phyloP scores from a whole-genome alignment of 2,113 vertebrate genomes.

The Coracopsis vasa region DNA sequence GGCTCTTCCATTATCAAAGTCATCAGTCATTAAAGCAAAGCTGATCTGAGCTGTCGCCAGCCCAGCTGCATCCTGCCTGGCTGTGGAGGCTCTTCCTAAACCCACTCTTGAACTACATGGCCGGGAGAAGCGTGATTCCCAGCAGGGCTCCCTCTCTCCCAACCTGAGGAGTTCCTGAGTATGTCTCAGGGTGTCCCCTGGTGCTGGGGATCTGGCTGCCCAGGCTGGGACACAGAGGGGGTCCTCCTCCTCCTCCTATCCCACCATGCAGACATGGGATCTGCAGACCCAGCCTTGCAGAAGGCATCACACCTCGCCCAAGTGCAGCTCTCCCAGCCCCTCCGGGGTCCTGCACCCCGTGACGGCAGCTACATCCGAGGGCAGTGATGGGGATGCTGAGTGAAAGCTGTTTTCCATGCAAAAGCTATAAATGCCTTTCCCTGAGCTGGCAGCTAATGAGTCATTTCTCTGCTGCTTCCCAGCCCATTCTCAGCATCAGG shows the following conservation, averaged over 20 bases:
- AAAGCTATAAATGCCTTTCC: slow-evolving; percentile 19
- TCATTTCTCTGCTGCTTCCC: slow-evolving; percentile 39
- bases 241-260: not conserved
- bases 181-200: not conserved
- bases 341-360: rapidly evolving
- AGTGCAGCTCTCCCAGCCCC: not conserved
- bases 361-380: rapidly evolving
- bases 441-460: slow-evolving; percentile 47
- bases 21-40: not conserved
- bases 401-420: not conserved
- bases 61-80: not conserved
- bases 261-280: not conserved
- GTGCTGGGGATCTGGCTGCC: not conserved
- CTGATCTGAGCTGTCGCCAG: rapidly evolving
- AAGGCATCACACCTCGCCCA: rapidly evolving
- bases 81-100: not conserved
- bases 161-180: rapidly evolving
- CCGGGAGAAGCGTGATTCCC: rapidly evolving
- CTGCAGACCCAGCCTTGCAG: not conserved
- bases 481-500: not conserved
- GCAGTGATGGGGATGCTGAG: not conserved
- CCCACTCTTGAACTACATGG: rapidly evolving
- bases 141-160: not conserved
- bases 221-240: rapidly evolving
- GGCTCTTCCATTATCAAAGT: not conserved